phyloP scores from a whole-genome alignment of 2,113 vertebrate genomes.

The Egretta garzetta region DNA sequence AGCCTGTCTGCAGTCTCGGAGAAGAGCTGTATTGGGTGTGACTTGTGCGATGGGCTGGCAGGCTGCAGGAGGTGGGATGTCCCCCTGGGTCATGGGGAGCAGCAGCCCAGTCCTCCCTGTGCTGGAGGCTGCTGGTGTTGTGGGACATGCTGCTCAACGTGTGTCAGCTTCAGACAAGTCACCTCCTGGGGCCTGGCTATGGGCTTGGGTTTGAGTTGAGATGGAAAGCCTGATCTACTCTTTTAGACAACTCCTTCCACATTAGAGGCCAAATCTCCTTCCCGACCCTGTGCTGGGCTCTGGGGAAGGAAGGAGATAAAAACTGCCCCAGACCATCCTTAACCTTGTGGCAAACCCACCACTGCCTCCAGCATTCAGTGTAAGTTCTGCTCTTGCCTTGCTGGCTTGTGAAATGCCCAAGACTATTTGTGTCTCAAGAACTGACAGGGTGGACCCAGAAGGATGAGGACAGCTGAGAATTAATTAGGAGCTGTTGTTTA shows the following conservation, averaged over 20 bases:
- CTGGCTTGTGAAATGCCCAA: neutral
- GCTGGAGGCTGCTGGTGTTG: neutral
- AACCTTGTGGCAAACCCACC: rapidly evolving
- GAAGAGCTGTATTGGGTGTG: neutral
- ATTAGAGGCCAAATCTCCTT: neutral
- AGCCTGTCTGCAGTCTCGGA: neutral
- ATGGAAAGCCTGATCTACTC: neutral
- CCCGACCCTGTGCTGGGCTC: neutral
- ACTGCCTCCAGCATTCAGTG: neutral
- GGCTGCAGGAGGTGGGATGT: neutral
- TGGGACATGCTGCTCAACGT: neutral
- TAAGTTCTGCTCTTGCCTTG: neutral
- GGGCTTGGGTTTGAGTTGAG: neutral
- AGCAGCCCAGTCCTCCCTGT: rapidly evolving
- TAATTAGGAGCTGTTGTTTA: slow-evolving; percentile 53
- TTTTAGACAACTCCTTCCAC: neutral
- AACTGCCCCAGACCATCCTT: neutral
- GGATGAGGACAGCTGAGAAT: slow-evolving; percentile 32
- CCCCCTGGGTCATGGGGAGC: neutral
- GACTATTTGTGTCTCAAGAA: slow-evolving; percentile 12
- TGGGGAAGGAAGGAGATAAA: neutral
- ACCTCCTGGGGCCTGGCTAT: rapidly evolving
- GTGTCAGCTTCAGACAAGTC: neutral
- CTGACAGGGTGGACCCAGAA: neutral
- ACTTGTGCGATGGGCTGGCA: neutral